Conservation (phyloP, 2,113 vertebrate genomes). For the Candoia aspera region DNA sequence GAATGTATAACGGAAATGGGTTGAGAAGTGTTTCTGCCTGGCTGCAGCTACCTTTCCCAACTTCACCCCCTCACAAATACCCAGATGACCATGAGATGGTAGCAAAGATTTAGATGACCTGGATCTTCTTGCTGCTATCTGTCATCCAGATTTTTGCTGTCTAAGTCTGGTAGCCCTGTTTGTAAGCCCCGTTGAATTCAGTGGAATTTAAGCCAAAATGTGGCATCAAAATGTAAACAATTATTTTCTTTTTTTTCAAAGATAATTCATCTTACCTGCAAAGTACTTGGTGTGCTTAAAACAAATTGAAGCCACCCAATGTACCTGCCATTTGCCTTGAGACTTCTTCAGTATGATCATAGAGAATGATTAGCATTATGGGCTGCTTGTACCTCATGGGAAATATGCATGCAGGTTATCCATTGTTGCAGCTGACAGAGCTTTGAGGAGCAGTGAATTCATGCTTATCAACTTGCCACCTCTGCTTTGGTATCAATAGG, state of each 20-base stretch:
- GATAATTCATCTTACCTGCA: neutral
- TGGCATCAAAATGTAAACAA: neutral
- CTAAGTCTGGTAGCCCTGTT: neutral
- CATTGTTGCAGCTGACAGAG: constrained; percentile 32
- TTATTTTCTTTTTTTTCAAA: neutral
- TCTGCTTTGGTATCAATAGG: constrained; percentile 39
- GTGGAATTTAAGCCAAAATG: neutral
- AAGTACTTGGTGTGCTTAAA: neutral
- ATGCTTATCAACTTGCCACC: constrained; percentile 38
- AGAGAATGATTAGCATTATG: neutral
- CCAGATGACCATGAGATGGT: neutral
- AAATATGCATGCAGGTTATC: constrained; percentile 32
- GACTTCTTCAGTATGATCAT: neutral
- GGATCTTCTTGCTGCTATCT: neutral
- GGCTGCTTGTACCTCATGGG: constrained; percentile 22
- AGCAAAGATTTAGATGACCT: neutral
- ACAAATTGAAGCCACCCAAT: neutral
- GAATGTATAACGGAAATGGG: too few relatives aligned
- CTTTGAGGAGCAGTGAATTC: constrained; percentile 23
- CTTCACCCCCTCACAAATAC: neutral
- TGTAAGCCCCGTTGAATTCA: neutral
- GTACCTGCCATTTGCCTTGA: neutral
- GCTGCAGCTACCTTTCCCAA: too few relatives aligned
- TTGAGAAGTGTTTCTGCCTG: too few relatives aligned
- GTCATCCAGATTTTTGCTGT: neutral